Evolutionary conservation across 2,888 invertebrate species (phyloP).

Genomic region (Diplazon laetatorius): DNA sequence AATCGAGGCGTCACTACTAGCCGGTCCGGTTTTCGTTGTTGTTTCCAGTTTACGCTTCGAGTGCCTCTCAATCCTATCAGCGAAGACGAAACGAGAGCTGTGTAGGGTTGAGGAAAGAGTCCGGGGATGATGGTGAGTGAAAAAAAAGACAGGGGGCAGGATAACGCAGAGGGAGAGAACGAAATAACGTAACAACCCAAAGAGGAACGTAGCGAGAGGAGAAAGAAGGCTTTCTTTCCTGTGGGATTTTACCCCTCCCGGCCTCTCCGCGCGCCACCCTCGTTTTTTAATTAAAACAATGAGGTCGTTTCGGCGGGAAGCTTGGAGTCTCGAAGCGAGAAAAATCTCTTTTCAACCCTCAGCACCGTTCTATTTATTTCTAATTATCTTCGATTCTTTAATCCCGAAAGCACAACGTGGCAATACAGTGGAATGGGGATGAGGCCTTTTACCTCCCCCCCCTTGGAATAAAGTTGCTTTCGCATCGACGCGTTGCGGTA

Average conservation of each 20-base stretch:
- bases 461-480: neutral
- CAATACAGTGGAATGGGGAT: slow-evolving; percentile 43
- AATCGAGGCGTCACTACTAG: slow-evolving; percentile 78
- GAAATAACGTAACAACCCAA: slow-evolving; percentile 39
- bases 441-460: slow-evolving; percentile 52
- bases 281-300: slow-evolving; percentile 81
- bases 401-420: slow-evolving; percentile 65
- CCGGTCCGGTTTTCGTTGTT: slow-evolving; percentile 79
- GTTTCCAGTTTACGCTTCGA: slow-evolving; percentile 81
- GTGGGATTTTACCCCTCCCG: slow-evolving; percentile 68
- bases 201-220: slow-evolving; percentile 34
- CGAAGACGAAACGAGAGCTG: slow-evolving; percentile 65
- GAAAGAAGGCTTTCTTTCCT: slow-evolving; percentile 67
- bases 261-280: slow-evolving; percentile 65
- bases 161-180: slow-evolving; percentile 23
- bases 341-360: slow-evolving; percentile 56
- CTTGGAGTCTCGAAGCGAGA: slow-evolving; percentile 68
- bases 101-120: slow-evolving; percentile 29
- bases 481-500: slow-evolving; percentile 5
- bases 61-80: slow-evolving; percentile 80
- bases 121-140: neutral
- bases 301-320: slow-evolving; percentile 74
- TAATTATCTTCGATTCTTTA: slow-evolving; percentile 82
- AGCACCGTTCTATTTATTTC: slow-evolving; percentile 80
- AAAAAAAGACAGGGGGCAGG: slow-evolving; percentile 10